These are phyloP conservation scores for Dermochelys coriacea DNA, from an alignment of 2,797 vertebrate genomes.

Conservation along the genomic window DNA sequence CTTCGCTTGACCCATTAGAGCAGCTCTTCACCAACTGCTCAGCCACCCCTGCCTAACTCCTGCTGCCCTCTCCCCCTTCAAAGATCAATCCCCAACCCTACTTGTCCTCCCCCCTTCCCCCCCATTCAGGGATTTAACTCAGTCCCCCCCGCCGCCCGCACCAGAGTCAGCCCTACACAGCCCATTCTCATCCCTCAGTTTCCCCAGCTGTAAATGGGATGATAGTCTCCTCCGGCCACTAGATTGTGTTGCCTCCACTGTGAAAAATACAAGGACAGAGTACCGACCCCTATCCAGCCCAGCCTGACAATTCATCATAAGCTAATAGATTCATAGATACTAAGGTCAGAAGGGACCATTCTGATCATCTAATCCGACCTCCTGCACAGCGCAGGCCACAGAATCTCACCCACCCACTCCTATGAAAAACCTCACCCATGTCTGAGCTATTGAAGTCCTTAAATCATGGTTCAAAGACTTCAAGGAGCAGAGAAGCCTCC, in stretches of 20 bases:
- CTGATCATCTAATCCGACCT: no score
- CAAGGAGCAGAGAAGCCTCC: no score
- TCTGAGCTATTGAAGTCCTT: no score
- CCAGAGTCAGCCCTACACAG: background rate
- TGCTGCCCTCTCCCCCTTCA: background rate
- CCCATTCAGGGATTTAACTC: background rate
- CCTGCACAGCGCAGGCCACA: no score
- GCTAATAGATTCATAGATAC: no score
- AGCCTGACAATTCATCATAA: background rate
- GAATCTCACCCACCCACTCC: no score
- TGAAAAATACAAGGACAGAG: background rate
- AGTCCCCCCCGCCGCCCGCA: background rate
- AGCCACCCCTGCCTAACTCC: background rate
- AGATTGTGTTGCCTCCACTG: background rate
- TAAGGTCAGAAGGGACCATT: no score
- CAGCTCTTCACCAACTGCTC: background rate
- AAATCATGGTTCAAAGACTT: no score
- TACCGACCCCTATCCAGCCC: background rate
- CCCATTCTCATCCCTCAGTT: no score
- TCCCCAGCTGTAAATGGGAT: no score
- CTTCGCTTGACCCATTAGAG: background rate
- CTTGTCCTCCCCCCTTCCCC: no score
- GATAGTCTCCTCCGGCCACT: background rate
- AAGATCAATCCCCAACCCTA: background rate
- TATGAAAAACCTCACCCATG: no score